Evolutionary conservation across 2,888 invertebrate genomes (phyloP).

Genomic region (Drosophila koepferae): DNA sequence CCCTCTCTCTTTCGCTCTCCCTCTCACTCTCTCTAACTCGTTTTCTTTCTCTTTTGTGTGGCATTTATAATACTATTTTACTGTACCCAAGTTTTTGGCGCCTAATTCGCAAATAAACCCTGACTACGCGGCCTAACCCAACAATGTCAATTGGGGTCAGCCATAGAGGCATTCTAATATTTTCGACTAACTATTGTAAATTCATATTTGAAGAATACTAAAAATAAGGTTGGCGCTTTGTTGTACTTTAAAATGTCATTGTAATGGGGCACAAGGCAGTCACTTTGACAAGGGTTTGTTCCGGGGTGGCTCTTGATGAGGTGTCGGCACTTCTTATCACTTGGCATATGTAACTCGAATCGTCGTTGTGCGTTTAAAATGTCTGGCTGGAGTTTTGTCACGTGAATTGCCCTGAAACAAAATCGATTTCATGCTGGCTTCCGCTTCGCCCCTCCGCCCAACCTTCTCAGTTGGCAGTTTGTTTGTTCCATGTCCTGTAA

Average conservation of each 20-base stretch:
- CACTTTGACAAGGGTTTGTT: conserved; percentile 39
- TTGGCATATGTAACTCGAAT: conserved; percentile 71
- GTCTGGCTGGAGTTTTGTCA: conserved; percentile 51
- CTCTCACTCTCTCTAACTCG: conserved; percentile 4
- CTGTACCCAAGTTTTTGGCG: conserved; percentile 67
- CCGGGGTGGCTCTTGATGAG: conserved; percentile 63
- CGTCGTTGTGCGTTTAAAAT: conserved; percentile 44
- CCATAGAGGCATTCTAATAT: conserved; percentile 4
- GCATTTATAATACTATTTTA: conserved; percentile 33
- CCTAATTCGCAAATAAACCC: conserved; percentile 36
- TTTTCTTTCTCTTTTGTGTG: neutral
- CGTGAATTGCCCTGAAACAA: conserved; percentile 59
- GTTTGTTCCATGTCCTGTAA: conserved; percentile 66
- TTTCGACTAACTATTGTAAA: conserved; percentile 8
- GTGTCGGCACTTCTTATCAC: conserved; percentile 70
- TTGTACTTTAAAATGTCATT: conserved; percentile 18
- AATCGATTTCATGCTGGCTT: conserved; percentile 69
- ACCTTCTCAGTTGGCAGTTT: conserved; percentile 6
- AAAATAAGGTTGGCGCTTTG: neutral
- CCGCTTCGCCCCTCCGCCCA: too few relatives aligned
- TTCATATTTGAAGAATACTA: neutral
- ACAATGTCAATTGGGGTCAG: conserved; percentile 38
- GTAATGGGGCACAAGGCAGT: conserved; percentile 14
- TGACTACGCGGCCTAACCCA: conserved; percentile 28
- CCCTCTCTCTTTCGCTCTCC: conserved; percentile 8